A percentile compares a stretch with the other conserved stretches of the same genome.
Evolutionary conservation across 1,140 invertebrate genomes (phyloP).

Genomic region (Diploscapter pachys): DNA sequence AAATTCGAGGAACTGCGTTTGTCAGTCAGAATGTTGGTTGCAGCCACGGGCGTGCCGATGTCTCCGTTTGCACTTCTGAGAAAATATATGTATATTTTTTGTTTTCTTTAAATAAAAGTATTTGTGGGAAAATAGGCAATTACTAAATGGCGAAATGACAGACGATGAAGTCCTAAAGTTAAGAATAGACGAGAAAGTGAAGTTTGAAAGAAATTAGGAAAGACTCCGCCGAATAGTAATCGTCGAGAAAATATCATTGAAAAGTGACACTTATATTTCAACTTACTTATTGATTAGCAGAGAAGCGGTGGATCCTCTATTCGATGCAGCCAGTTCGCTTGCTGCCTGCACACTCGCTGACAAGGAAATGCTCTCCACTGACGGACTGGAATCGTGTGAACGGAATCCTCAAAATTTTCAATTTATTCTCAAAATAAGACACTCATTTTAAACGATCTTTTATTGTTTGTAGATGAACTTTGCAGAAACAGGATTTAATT

Average conservation of each 20-base stretch:
- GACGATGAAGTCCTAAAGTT: neutral
- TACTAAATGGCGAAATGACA: no score
- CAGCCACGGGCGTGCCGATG: constrained; percentile 23
- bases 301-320: no score
- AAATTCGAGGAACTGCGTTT: constrained; percentile 43
- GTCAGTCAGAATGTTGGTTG: constrained; percentile 2
- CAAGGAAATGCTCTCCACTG: neutral
- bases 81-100: constrained; percentile 1
- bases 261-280: no score
- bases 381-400: constrained; percentile 9
- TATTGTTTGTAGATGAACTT: neutral
- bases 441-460: neutral
- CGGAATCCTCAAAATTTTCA: neutral
- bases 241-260: no score
- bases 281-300: no score
- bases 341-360: no score
- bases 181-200: neutral
- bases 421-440: neutral
- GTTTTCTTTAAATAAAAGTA: no score
- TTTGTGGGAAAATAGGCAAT: neutral
- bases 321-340: no score
- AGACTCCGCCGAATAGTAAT: neutral
- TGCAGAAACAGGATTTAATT: neutral
- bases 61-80: constrained; percentile 27
- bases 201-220: constrained; percentile 42